Evolutionary conservation across 1,140 invertebrate genomes (phyloP).

Genomic region (Drosophila subpulchrella): DNA sequence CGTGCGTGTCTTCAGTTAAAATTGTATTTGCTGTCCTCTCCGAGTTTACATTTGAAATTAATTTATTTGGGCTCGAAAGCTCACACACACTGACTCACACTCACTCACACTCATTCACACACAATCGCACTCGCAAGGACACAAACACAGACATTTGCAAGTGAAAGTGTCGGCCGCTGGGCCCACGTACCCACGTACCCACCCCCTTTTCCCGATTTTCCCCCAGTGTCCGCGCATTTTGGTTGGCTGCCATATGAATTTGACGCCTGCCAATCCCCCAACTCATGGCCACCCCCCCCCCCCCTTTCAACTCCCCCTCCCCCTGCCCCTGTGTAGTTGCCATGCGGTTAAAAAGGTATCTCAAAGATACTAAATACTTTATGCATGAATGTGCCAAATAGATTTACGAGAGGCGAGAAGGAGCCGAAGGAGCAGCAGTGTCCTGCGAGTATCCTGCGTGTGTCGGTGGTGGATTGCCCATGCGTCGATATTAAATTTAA

Average conservation of each 20-base stretch:
- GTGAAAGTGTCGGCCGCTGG: conserved; percentile 70
- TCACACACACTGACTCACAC: conserved; percentile 13
- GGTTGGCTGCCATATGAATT: conserved; percentile 76
- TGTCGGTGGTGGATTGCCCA: conserved; percentile 55
- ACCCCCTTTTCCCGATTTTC: conserved; percentile 1
- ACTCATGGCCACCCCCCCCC: neutral
- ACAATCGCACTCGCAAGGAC: neutral
- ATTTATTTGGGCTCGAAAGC: conserved; percentile 64
- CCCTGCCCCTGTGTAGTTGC: conserved; percentile 59
- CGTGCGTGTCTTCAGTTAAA: conserved; percentile 52
- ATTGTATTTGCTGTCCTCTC: conserved; percentile 69
- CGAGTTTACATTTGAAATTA: conserved; percentile 74
- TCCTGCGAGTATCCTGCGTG: conserved; percentile 22
- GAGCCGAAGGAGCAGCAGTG: conserved; percentile 10
- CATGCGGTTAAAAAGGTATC: conserved; percentile 82
- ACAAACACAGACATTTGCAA: conserved; percentile 43
- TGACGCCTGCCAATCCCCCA: conserved; percentile 47
- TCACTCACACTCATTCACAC: conserved; percentile 1
- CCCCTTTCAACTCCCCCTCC: neutral
- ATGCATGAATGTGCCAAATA: conserved; percentile 83
- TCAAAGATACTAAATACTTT: conserved; percentile 83
- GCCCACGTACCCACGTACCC: conserved; percentile 29
- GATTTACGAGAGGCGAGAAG: conserved; percentile 68
- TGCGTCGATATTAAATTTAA: conserved; percentile 83
- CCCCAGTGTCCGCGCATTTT: conserved; percentile 73